phyloP scores from a whole-genome alignment of 1,140 invertebrate species.

The Drosophila sturtevanti region DNA sequence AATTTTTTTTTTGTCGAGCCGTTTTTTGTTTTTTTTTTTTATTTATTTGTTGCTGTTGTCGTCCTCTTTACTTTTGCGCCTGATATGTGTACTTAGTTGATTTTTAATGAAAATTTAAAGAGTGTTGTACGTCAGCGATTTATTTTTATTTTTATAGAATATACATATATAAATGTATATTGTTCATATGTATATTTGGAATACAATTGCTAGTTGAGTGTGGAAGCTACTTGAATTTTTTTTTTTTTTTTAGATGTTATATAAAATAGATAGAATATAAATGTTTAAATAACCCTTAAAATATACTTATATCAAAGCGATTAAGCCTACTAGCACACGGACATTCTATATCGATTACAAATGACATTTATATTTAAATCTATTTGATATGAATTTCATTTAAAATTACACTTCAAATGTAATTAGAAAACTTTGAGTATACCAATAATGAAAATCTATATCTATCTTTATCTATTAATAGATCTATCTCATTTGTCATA shows the following conservation, averaged over 20 bases:
- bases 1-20: slow-evolving; percentile 53
- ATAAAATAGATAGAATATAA: neutral
- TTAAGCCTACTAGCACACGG: neutral
- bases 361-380: neutral
- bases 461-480: no score
- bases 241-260: neutral
- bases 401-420: no score
- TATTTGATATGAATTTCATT: no score
- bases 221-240: slow-evolving; percentile 9
- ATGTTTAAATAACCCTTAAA: slow-evolving; percentile 1
- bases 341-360: neutral
- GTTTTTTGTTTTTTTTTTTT: slow-evolving; percentile 7
- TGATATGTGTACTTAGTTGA: slow-evolving; percentile 42
- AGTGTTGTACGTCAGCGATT: slow-evolving; percentile 4
- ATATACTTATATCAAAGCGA: neutral
- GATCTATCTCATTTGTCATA: no score
- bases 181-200: neutral
- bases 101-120: slow-evolving; percentile 48
- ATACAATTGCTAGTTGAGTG: slow-evolving; percentile 9
- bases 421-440: no score
- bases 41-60: neutral
- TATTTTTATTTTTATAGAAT: slow-evolving; percentile 15
- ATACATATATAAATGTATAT: neutral
- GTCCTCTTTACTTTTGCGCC: neutral
- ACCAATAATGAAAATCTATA: no score